These are phyloP conservation scores for Chiridota heheva DNA, from an alignment of 35 echinoderm and acorn worm species.

Conservation along the genomic window DNA sequence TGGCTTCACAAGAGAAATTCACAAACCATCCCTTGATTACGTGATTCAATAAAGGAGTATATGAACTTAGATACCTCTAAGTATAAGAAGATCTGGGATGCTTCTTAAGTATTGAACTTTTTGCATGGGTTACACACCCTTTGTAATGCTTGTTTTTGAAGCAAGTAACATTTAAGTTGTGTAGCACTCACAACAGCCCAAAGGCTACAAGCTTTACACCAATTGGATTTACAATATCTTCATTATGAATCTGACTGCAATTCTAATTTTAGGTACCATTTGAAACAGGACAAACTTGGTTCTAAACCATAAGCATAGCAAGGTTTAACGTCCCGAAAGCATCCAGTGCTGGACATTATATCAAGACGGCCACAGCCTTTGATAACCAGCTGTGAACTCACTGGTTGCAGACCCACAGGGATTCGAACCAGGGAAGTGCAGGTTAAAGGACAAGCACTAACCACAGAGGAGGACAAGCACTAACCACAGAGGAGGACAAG, in stretches of 20 bases:
- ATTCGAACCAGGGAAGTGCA: not conserved
- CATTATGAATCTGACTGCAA: not conserved
- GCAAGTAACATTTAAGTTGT: conserved; percentile 7
- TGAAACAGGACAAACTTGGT: not conserved
- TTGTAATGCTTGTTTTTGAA: not conserved
- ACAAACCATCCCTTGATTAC: conserved; percentile 10
- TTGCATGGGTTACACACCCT: not conserved
- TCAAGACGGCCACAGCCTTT: not conserved
- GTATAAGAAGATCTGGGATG: conserved; percentile 39
- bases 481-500: not conserved
- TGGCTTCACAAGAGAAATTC: not conserved
- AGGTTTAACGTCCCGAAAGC: not conserved
- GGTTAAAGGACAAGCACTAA: not conserved
- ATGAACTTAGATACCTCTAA: not conserved
- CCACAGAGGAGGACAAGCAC: not conserved
- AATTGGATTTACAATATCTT: not conserved
- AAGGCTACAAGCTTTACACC: conserved; percentile 17
- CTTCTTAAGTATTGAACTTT: conserved; percentile 23
- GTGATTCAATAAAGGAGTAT: conserved; percentile 37
- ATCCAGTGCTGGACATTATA: not conserved
- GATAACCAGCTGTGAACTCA: not conserved
- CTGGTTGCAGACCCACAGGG: no score
- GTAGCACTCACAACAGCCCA: conserved; percentile 22
- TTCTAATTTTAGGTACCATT: conserved; percentile 2
- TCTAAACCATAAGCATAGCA: no score